Evolutionary conservation across 2,113 vertebrate species (phyloP), one percentile per base, ranked within the genome.

Genomic region (Pomatorhinus ruficollis): DNA sequence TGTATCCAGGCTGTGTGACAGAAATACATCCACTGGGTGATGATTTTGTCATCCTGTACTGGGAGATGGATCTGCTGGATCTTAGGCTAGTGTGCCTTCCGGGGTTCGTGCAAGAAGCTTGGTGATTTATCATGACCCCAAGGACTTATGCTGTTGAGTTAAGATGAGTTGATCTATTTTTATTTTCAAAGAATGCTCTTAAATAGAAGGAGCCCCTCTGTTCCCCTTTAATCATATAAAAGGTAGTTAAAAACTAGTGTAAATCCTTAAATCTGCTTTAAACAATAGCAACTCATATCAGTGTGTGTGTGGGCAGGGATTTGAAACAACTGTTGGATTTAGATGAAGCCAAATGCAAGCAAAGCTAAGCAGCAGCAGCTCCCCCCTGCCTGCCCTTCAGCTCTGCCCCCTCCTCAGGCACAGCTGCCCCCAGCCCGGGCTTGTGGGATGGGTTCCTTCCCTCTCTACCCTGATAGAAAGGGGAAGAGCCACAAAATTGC

Each of bases 221-320:
- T 66, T 94, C 93, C 59, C 52, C 60, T 93, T 89, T 87, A 95
- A 89, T 95, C 91, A 93, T 75, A 83, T 81, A 92, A 90, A 95
- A 92, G 56, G 72, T 92, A 70, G 91, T 92, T 95, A 87, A 95
- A 97, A 95, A 95, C 72, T 74, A 81, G 42, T 63, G 47, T 20
- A 95, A 96, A 97, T 96, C 88, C 86, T 77, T 93, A 93, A 97
- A 96, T 96, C 96, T 90, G 89, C 94, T 96, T 97, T 96, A 75
- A 90, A 95, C 94, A 95, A 95, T 84, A 84, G 89, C 83, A 92
- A 91, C 72, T 95, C 91, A n/a, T 15, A 95, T 72, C 60, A 40
- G 27, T 3, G 72, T 92, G 37, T 59, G 92, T 96, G 91, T 93
- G 91, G 91, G 95, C 94, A 92, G 89, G 93, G 96, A 94, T 96